Base-by-base conservation (phyloP, 1,140 invertebrate genomes). In the Latrodectus geometricus region DNA sequence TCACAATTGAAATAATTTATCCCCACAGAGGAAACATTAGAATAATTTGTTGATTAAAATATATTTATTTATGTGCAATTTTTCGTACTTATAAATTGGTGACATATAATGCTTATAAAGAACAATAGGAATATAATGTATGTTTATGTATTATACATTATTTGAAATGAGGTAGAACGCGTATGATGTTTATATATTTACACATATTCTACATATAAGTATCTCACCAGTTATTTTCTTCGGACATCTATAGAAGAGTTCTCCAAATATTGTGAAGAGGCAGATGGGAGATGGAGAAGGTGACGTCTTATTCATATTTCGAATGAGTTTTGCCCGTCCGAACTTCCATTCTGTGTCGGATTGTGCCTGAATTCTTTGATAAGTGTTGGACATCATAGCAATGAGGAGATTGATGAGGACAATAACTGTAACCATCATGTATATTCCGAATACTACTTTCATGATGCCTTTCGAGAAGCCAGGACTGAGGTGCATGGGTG, bases 291-390 rank as follows among this genome's bases (percentile, higher is more conserved):
- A 97, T 0, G 99, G 98, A 5, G 98, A 98, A 7, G 97, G 97
- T 65, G 96, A 97, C 9, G 98, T 99, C 90, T 98, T 94, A 92
- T 99, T 98, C 98, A 99, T 99, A 90, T 98, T 98, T 88, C 98
- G 93, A 90, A 99, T 99, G 89, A 99, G 93, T 92, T 99, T 99
- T 69, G 98, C 99, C 89, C 99, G 92, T 52, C 98, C 98, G 91
- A 98, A 99, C 92, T 99, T 99, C 98, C 98, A 99, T 92, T 99
- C 98, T 89, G 98, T 99, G 92, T 99, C 98, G n/a, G 98, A 99
- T 94, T 99, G 98, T 69, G 98, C 97, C 93, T 99, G 91, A 90
- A 99, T 99, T 89, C 98, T 94, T 92, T 99, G 97, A 92, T 99
- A 99, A 89, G 98, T 99, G 93, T 99, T 97, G 90, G 97, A 98